Percentiles rank a stretch among this genome's conserved stretches.
Conservation (phyloP, 1,140 invertebrate genomes). For the Penaeus vannamei region DNA sequence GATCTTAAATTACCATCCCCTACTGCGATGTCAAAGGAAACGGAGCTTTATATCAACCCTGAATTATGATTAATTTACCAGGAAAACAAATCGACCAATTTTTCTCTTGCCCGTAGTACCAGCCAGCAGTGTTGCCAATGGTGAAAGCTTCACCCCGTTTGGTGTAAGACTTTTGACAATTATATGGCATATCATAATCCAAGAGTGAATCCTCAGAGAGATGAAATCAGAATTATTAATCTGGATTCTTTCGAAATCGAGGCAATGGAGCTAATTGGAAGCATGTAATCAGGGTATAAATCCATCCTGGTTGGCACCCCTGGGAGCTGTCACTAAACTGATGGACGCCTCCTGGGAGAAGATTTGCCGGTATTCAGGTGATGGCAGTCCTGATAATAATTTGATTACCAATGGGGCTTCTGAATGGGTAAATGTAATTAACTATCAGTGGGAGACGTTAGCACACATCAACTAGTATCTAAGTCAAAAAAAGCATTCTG, state of each 20-base stretch:
- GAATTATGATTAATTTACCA: constrained; percentile 53
- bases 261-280: constrained; percentile 3
- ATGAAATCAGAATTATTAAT: neutral
- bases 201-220: neutral
- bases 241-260: neutral
- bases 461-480: no score
- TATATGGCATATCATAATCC: constrained; percentile 51
- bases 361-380: constrained; percentile 43
- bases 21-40: constrained; percentile 57
- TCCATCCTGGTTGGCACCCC: constrained; percentile 49
- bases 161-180: constrained; percentile 27
- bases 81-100: constrained; percentile 49
- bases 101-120: constrained; percentile 39
- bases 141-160: constrained; percentile 17
- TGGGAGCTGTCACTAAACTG: constrained; percentile 48
- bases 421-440: constrained; percentile 66
- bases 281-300: constrained; percentile 4
- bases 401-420: constrained; percentile 64
- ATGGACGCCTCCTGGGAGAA: constrained; percentile 33
- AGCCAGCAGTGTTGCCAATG: constrained; percentile 31
- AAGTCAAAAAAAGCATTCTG: neutral
- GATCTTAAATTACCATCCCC: constrained; percentile 59
- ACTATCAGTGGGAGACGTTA: constrained; percentile 54
- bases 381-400: constrained; percentile 61
- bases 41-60: constrained; percentile 54